Evolutionary conservation across 2,888 invertebrate species (phyloP), one percentile per base, ranked within the genome.

Genomic region (Amphipoea lucens): DNA sequence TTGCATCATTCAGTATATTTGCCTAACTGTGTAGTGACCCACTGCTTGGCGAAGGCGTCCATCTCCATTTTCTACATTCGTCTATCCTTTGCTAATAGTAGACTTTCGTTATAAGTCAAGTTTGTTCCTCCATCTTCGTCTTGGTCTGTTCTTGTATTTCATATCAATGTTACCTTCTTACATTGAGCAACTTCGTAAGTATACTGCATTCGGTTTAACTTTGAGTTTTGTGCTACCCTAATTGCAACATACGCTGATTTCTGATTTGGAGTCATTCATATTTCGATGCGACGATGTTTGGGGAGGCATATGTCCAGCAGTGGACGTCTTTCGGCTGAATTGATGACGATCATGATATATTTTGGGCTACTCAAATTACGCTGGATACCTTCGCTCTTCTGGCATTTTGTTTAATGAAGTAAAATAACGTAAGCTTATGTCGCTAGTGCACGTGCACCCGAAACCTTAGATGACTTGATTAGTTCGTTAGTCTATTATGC

Each of bases 401-500:
- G 23, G n/a, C 48, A n/a, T n/a, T n/a, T n/a, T n/a, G n/a, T n/a
- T n/a, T 20, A 36, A 20, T 20, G n/a, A 74, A n/a, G 12, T 17
- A 45, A 77, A 36, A 54, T 20, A 54, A 48, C 1, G 4, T 11
- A 36, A 42, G 20, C 29, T 20, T 29, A 57, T 40, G 12, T 57
- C 9, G 7, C 51, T n/a, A 40, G 12, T n/a, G 65, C 23, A 36
- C 1, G 12, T n/a, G 65, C 23, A 36, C 1, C 12, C 20, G 4
- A 71, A 20, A 17, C 14, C 2, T 48, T 54, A 48, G 17, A 57
- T 63, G n/a, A 42, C 67, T 42, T 57, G 17, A 60, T 79, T 84
- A 36, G 4, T 70, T 84, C 1, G 29, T 66, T 69, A 75, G 65
- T 68, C 40, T 65, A 60, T 51, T 74, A 78, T 2, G 14, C 9